phyloP scores from a whole-genome alignment of 1,140 invertebrate genomes.

The Rhyacophila brunnea region DNA sequence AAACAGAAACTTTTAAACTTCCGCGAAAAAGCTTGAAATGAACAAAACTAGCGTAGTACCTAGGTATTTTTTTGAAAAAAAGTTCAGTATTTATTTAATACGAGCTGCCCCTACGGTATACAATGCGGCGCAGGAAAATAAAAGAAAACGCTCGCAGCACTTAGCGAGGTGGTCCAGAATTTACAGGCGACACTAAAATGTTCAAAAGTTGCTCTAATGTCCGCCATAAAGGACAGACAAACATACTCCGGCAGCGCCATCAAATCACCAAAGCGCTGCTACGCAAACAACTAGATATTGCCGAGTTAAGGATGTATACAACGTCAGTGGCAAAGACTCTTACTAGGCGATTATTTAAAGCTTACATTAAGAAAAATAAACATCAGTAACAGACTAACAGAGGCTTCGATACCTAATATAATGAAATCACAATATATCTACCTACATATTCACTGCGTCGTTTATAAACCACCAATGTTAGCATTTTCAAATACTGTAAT shows the following conservation, averaged over 20 bases:
- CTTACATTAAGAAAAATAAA: too few species aligned
- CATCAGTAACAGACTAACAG: too few species aligned
- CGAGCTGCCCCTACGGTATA: background rate
- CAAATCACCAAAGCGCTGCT: conserved; percentile 20
- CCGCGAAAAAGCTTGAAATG: too few species aligned
- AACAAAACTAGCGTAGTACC: too few species aligned
- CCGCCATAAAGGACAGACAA: conserved; percentile 23
- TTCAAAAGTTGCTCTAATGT: conserved; percentile 27
- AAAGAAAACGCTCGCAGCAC: conserved; percentile 8
- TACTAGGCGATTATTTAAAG: too few species aligned
- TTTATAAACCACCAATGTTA: too few species aligned
- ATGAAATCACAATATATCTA: too few species aligned
- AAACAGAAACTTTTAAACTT: too few species aligned
- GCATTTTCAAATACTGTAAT: too few species aligned
- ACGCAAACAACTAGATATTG: conserved; percentile 6
- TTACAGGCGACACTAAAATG: conserved; percentile 24
- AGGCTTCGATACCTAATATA: too few species aligned
- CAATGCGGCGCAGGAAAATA: background rate
- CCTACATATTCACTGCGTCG: too few species aligned
- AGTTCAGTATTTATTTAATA: conserved; percentile 10
- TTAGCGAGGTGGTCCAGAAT: conserved; percentile 12
- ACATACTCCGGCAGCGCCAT: conserved; percentile 13
- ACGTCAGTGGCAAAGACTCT: too few species aligned
- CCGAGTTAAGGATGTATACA: background rate
- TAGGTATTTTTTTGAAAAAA: background rate